These are phyloP conservation scores for Tetropium fuscum DNA, from an alignment of 2,888 invertebrate species.

Conservation along the genomic window DNA sequence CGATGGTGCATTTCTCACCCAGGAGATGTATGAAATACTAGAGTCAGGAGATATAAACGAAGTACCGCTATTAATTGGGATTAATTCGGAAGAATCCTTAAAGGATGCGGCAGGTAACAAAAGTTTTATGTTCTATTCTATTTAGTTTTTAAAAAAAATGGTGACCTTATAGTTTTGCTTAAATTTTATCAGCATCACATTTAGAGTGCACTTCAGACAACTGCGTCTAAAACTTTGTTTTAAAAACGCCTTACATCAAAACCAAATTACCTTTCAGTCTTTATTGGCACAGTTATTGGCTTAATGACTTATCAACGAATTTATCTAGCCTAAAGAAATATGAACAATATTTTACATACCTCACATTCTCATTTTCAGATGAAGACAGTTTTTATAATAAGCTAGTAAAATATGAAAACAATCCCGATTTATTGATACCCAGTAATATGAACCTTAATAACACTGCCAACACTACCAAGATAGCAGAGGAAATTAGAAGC, in stretches of 20 bases:
- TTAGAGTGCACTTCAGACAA: too few species aligned
- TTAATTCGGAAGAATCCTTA: conserved; percentile 46
- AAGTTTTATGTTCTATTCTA: neutral
- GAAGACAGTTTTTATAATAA: conserved; percentile 26
- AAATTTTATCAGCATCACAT: too few species aligned
- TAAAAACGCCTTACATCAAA: too few species aligned
- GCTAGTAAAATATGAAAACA: conserved; percentile 30
- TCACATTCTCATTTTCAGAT: conserved; percentile 35
- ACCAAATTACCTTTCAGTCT: too few species aligned
- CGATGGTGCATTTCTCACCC: conserved; percentile 41
- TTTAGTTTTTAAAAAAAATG: conserved; percentile 17
- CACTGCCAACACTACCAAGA: conserved; percentile 2
- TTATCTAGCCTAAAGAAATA: too few species aligned
- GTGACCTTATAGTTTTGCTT: too few species aligned
- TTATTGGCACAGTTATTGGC: too few species aligned
- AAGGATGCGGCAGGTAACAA: conserved; percentile 29
- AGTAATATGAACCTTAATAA: conserved; percentile 33
- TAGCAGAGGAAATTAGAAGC: conserved; percentile 39
- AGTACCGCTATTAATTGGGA: conserved; percentile 45
- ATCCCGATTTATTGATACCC: conserved; percentile 33
- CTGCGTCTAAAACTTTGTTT: too few species aligned
- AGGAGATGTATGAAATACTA: conserved; percentile 36
- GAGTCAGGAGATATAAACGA: conserved; percentile 38
- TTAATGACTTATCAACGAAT: too few species aligned
- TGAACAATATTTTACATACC: too few species aligned